Evolutionary conservation across 2,797 vertebrate species (phyloP).

Genomic region (Parotocinclus haroldoi): DNA sequence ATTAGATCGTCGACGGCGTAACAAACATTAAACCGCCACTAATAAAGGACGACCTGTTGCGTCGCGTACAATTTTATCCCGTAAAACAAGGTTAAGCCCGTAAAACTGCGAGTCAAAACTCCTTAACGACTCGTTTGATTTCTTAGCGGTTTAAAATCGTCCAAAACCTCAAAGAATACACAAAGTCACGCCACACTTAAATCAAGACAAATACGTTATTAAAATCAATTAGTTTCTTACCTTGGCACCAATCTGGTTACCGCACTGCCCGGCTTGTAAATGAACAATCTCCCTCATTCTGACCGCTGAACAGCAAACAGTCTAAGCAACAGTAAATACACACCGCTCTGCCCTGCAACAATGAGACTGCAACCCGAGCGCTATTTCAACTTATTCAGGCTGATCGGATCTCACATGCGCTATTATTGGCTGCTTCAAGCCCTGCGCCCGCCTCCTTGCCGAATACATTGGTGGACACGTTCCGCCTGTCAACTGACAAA

Average conservation of each 20-base stretch:
- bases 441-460: slow-evolving; percentile 7
- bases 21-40: no score
- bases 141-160: no score
- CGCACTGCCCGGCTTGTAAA: slow-evolving; percentile 78
- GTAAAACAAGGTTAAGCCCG: no score
- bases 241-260: slow-evolving; percentile 63
- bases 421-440: slow-evolving; percentile 31
- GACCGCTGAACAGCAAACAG: background rate
- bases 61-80: no score
- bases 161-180: no score
- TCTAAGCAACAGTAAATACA: background rate
- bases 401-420: slow-evolving; percentile 7
- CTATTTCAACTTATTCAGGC: slow-evolving; percentile 36
- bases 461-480: slow-evolving; percentile 4
- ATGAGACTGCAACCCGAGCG: slow-evolving; percentile 5
- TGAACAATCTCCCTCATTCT: slow-evolving; percentile 78
- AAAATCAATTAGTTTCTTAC: slow-evolving; percentile 10
- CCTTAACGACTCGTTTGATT: no score
- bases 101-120: no score
- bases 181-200: no score
- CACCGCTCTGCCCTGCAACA: background rate
- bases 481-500: background rate
- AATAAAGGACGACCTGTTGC: no score
- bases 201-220: no score
- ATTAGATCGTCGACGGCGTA: no score